phyloP scores from a whole-genome alignment of 2,888 invertebrate species.

The Urechis unicinctus region DNA sequence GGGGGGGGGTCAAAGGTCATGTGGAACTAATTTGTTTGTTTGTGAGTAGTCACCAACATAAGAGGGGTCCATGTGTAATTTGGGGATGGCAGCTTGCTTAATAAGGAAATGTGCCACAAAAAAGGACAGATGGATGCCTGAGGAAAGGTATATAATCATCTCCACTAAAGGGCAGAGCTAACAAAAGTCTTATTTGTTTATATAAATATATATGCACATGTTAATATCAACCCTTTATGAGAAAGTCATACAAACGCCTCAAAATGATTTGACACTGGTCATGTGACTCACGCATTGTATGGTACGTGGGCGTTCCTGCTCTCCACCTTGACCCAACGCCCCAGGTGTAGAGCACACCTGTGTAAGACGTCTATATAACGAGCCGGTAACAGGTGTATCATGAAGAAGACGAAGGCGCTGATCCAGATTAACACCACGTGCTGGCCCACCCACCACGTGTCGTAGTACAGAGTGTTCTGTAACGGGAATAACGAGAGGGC shows the following conservation, averaged over 20 bases:
- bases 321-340: conserved; percentile 66
- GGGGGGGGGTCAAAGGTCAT: no score
- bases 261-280: background rate
- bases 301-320: conserved; percentile 58
- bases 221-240: background rate
- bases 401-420: conserved; percentile 74
- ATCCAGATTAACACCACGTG: conserved; percentile 74
- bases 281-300: conserved; percentile 47
- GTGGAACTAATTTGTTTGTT: no score
- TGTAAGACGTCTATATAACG: conserved; percentile 83
- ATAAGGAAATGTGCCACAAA: no score
- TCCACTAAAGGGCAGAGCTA: no score
- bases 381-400: conserved; percentile 64
- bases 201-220: background rate
- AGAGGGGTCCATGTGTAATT: no score
- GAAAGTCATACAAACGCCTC: background rate
- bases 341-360: conserved; percentile 81
- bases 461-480: conserved; percentile 64
- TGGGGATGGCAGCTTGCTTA: no score
- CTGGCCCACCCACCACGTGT: conserved; percentile 74
- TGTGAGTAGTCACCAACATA: no score
- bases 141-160: no score
- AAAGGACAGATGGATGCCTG: no score
- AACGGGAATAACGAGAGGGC: no score
- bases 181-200: background rate